These are phyloP conservation scores for Montipora sp. DNA, from an alignment of 64 coral and sea anemone species.

Conservation along the genomic window DNA sequence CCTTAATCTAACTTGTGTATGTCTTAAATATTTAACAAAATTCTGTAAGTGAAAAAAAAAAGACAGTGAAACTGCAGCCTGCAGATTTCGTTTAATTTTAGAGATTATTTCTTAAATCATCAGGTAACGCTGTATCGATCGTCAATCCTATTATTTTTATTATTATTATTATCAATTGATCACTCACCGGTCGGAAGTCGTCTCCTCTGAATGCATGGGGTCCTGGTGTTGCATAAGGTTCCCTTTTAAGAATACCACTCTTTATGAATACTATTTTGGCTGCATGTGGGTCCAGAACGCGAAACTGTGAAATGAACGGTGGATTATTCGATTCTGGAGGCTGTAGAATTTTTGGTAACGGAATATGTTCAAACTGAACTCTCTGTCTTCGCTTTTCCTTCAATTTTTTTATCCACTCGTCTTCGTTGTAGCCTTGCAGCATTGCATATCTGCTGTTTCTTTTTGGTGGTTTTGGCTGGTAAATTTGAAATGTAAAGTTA, in stretches of 20 bases:
- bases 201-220: constrained; percentile 92
- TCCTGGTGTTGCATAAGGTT: constrained; percentile 69
- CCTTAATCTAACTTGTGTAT: no score
- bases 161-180: neutral
- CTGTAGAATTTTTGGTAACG: constrained; percentile 87
- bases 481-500: constrained; percentile 84
- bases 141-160: no score
- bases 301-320: constrained; percentile 75
- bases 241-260: constrained; percentile 69
- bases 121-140: no score
- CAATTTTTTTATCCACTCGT: constrained; percentile 67
- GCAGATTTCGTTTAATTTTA: no score
- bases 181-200: constrained; percentile 93
- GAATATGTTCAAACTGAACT: constrained; percentile 68
- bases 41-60: no score
- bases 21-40: no score
- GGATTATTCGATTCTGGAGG: constrained; percentile 21
- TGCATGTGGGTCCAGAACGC: constrained; percentile 62
- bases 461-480: constrained; percentile 75
- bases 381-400: constrained; percentile 62
- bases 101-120: no score
- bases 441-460: constrained; percentile 79
- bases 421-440: constrained; percentile 68
- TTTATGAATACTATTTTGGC: constrained; percentile 76
- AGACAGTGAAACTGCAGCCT: no score